Evolutionary conservation across 1,140 invertebrate species (phyloP).

Genomic region (Dreissena polymorpha): DNA sequence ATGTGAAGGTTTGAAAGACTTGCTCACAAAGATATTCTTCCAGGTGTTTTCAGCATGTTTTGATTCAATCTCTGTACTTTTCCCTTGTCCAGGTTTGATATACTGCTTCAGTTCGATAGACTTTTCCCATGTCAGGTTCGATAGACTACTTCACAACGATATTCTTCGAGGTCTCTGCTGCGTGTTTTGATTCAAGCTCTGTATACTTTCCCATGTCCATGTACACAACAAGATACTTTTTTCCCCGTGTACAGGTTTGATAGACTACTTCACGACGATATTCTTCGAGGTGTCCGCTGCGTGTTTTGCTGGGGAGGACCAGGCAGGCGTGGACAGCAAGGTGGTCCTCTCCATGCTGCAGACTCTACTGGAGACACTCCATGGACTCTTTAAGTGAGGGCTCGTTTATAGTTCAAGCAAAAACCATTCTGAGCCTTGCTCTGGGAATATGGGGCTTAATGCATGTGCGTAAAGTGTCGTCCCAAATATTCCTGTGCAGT

Average conservation of each 20-base stretch:
- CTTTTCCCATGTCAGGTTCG: conserved; percentile 67
- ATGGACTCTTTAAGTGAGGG: conserved; percentile 68
- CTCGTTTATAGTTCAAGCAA: no score
- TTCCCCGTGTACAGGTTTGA: conserved; percentile 70
- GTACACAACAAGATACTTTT: no score
- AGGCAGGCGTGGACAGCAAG: conserved; percentile 66
- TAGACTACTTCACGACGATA: conserved; percentile 73
- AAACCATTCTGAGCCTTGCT: no score
- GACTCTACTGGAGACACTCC: conserved; percentile 72
- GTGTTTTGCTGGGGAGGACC: conserved; percentile 71
- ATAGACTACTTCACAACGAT: conserved; percentile 73
- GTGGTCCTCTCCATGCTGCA: conserved; percentile 68
- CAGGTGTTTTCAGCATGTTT: conserved; percentile 72
- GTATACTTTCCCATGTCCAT: no score
- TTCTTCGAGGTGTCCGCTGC: conserved; percentile 72
- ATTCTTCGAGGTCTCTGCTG: conserved; percentile 71
- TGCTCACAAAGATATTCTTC: conserved; percentile 58
- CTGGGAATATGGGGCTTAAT: no score
- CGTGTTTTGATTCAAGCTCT: conserved; percentile 44
- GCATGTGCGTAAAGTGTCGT: no score
- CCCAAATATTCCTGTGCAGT: no score
- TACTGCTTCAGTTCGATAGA: no score
- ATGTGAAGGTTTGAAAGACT: no score
- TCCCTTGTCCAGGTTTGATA: no score
- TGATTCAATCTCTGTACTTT: no score